Percentiles rank a stretch among this genome's conserved stretches.
Conservation (phyloP, 1,140 invertebrate genomes). For the Uloborus diversus region DNA sequence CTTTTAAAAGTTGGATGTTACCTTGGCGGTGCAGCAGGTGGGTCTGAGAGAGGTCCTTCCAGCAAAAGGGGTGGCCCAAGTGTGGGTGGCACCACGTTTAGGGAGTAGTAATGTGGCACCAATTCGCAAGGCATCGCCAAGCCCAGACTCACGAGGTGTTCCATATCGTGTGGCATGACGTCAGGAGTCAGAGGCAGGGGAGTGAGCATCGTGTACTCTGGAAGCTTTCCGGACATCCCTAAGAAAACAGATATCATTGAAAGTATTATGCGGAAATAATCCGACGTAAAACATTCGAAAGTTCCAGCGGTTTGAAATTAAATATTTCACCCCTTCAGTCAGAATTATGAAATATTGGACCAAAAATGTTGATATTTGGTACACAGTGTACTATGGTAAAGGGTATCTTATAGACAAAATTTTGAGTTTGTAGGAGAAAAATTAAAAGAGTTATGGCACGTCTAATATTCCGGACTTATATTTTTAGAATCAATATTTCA, state of each 20-base stretch:
- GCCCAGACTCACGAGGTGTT: conserved; percentile 46
- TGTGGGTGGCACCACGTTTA: conserved; percentile 31
- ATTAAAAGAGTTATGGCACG: no score
- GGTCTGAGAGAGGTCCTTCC: conserved; percentile 10
- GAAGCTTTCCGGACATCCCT: conserved; percentile 45
- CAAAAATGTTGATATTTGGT: no score
- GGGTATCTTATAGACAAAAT: no score
- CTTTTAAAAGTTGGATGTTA: no score
- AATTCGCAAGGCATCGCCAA: conserved; percentile 35
- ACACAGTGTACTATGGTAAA: no score
- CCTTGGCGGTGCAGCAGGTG: conserved; percentile 19
- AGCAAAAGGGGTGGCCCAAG: conserved; percentile 10
- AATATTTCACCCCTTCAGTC: no score
- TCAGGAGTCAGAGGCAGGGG: conserved; percentile 48
- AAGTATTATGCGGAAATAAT: background rate
- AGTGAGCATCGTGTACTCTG: conserved; percentile 51
- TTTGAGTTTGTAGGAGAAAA: no score
- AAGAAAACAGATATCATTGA: background rate
- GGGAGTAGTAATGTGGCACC: conserved; percentile 32
- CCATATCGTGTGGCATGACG: conserved; percentile 49
- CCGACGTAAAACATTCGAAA: no score
- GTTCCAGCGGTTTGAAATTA: no score
- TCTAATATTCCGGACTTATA: no score
- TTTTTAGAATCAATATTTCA: no score
- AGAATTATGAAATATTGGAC: no score